These are phyloP conservation scores for Sebastes matsubarae DNA, from an alignment of 2,797 vertebrate genomes.

Conservation along the genomic window DNA sequence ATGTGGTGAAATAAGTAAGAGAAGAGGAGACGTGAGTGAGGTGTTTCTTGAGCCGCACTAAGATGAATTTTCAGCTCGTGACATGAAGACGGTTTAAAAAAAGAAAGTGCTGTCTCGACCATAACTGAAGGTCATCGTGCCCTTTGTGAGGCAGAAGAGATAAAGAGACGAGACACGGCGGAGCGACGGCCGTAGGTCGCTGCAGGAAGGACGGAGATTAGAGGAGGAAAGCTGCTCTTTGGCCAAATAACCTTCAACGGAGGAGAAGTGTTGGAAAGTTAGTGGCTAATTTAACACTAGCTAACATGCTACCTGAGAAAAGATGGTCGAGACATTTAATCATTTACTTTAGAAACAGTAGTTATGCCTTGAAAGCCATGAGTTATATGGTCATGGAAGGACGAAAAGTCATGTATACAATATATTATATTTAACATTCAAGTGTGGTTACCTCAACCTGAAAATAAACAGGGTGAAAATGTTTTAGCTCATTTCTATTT, in stretches of 20 bases:
- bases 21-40: not conserved
- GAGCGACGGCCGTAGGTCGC: slow-evolving; percentile 33
- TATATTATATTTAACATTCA: not conserved
- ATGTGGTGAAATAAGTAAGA: not conserved
- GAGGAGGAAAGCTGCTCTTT: slow-evolving; percentile 8
- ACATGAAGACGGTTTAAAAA: not conserved
- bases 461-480: not conserved
- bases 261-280: not conserved
- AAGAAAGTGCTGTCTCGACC: slow-evolving; percentile 19
- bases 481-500: not conserved
- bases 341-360: not conserved
- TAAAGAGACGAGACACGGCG: slow-evolving; percentile 32
- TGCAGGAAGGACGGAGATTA: slow-evolving; percentile 6
- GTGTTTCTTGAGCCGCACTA: not conserved
- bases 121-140: slow-evolving; percentile 47
- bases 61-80: slow-evolving; percentile 21
- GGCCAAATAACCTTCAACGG: slow-evolving; percentile 17
- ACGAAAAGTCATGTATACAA: not conserved
- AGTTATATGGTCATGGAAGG: not conserved
- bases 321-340: not conserved
- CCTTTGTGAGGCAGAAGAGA: slow-evolving; percentile 36
- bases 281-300: not conserved
- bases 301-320: not conserved
- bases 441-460: not conserved
- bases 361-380: not conserved